Base-by-base conservation (phyloP, 2,797 vertebrate species). In the Protonibea diacanthus region DNA sequence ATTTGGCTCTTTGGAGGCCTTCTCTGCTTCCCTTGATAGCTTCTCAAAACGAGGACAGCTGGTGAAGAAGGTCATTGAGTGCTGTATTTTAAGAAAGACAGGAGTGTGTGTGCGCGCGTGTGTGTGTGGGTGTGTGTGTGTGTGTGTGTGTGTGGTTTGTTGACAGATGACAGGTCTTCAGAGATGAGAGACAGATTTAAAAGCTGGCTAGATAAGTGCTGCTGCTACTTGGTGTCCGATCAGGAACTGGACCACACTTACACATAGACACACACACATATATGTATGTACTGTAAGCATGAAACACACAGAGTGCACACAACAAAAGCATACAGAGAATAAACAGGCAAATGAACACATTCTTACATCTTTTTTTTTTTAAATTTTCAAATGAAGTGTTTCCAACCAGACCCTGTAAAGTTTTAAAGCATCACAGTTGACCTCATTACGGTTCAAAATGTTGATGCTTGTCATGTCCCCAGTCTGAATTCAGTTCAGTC, bases 41-140 rank as follows among this genome's bases (percentile, higher is more conserved):
- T 88, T 75, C 86, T 91, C 91, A 91, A 85, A 96, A 95, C 69
- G 89, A 95, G 95, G 94, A 93, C 95, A 95, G 89, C 92, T 92
- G 93, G 91, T 92, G 92, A 94, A 94, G 92, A 95, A 95, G 95
- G 95, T 95, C 94, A 93, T 76, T 45, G 87, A 87, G 70, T 76
- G 85, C 82, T 90, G 91, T 94, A 93, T 94, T 95, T 95, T 95
- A 93, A 93, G 94, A 93, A 91, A 92, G 84, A 59, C 87, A 84
- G 78, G 91, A 88, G 60, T 57, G 70, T 51, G 69, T 52, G 23
- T 83, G 67, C 83, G 47, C 82, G 69, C 76, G 67, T 48, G 83
- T 66, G 78, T 69, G 45, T 48, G 56, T 51, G 29, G 71, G 44
- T 57, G 27, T 80, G 68, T 10, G 55, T 27, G 64, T 27, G 62